phyloP scores from a whole-genome alignment of 2,888 invertebrate species.

The Metopia argyrocephala region DNA sequence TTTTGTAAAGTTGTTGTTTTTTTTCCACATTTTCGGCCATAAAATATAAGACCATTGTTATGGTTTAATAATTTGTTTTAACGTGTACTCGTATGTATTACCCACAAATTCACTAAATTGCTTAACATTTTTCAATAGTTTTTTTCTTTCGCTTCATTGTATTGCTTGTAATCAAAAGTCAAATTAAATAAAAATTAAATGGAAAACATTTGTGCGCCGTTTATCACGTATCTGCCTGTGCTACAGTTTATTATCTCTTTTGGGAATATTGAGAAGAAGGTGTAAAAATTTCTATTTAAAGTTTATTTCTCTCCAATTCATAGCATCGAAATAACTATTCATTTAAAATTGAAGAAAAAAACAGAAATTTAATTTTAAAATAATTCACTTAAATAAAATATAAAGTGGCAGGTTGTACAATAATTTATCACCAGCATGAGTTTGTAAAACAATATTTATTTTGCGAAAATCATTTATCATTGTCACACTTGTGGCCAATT shows the following conservation, averaged over 20 bases:
- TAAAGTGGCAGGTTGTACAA: neutral
- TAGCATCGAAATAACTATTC: slow-evolving; percentile 2
- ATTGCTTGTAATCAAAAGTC: neutral
- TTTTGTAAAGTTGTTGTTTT: neutral
- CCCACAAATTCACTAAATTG: neutral
- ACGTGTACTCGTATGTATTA: neutral
- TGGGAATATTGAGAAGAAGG: neutral
- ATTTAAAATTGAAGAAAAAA: neutral
- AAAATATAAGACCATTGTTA: neutral
- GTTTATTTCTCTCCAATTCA: neutral
- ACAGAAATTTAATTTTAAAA: too few relatives aligned
- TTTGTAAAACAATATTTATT: slow-evolving; percentile 39
- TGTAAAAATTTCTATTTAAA: neutral
- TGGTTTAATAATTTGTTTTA: neutral
- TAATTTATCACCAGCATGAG: slow-evolving; percentile 23
- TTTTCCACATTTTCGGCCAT: neutral
- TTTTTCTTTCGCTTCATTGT: neutral
- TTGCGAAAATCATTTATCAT: slow-evolving; percentile 40
- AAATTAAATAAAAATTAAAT: neutral
- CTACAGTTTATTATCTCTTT: neutral
- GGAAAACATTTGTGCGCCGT: slow-evolving; percentile 8
- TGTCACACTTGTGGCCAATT: slow-evolving; percentile 25
- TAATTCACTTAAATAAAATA: neutral
- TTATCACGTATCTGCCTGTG: slow-evolving; percentile 26
- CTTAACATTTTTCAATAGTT: neutral